A percentile compares a stretch with the other conserved stretches of the same genome.
Evolutionary conservation across 1,140 invertebrate genomes (phyloP).

Genomic region (Ylistrum balloti): DNA sequence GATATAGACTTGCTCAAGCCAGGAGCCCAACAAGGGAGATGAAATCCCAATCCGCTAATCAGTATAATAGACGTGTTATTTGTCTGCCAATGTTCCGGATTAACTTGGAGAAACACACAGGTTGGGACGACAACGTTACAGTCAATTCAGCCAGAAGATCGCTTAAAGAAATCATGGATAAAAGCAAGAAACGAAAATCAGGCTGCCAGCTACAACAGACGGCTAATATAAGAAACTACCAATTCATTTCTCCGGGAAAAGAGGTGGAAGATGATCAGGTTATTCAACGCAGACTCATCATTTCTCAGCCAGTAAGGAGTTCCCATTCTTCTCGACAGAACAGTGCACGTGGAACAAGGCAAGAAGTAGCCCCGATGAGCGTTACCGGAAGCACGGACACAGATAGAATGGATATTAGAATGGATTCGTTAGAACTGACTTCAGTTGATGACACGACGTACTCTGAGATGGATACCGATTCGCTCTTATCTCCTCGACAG

Average conservation of each 20-base stretch:
- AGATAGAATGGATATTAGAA: background rate
- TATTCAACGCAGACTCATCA: conserved; percentile 2
- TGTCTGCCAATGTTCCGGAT: conserved; percentile 10
- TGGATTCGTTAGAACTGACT: conserved; percentile 21
- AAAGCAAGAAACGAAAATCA: background rate
- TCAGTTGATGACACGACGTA: background rate
- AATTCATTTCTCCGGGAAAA: background rate
- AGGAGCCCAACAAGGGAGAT: background rate
- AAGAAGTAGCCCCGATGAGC: background rate
- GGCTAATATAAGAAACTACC: background rate
- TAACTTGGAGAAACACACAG: background rate
- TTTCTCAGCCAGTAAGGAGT: background rate
- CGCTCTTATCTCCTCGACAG: background rate
- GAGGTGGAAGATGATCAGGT: background rate
- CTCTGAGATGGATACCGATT: background rate
- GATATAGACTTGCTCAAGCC: conserved; percentile 24
- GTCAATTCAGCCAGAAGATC: conserved; percentile 21
- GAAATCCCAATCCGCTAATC: background rate
- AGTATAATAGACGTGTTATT: background rate
- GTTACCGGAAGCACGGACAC: conserved; percentile 20
- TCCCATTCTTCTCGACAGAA: background rate
- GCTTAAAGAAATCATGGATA: conserved; percentile 3
- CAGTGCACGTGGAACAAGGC: background rate
- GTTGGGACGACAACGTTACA: background rate
- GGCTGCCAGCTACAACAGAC: background rate